Conservation (phyloP, 2,113 vertebrate species). For the Apus apus region DNA sequence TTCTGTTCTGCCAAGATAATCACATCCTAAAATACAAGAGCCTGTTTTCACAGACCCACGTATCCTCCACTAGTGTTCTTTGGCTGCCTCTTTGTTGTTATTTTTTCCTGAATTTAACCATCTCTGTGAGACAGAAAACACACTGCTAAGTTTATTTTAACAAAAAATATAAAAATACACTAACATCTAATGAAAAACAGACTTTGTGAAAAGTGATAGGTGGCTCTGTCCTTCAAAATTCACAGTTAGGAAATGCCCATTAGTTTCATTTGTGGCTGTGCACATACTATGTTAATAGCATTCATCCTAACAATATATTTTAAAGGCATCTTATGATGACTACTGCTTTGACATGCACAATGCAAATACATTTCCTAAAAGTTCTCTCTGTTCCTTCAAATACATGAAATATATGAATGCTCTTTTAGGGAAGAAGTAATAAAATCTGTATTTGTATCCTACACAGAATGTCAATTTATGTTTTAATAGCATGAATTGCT, state of each 20-base stretch:
- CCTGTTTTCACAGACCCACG: slow-evolving; percentile 53
- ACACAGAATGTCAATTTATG: slow-evolving; percentile 45
- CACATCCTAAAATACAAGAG: neutral
- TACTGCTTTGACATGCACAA: slow-evolving; percentile 18
- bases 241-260: neutral
- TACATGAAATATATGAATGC: slow-evolving; percentile 8
- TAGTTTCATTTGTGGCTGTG: neutral
- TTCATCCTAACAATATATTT: neutral
- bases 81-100: neutral
- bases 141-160: neutral
- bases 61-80: neutral
- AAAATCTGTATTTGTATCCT: slow-evolving; percentile 59
- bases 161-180: neutral
- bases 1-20: slow-evolving; percentile 54
- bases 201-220: neutral
- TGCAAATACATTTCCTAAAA: slow-evolving; percentile 19
- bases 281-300: neutral
- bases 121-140: neutral
- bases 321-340: neutral
- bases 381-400: slow-evolving; percentile 53
- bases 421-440: slow-evolving; percentile 52
- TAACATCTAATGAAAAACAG: neutral
- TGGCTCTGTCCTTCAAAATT: neutral
- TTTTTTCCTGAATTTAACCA: slow-evolving; percentile 28
- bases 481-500: slow-evolving; percentile 62